Base-by-base conservation (phyloP, 2,797 vertebrate genomes). In the Anas bernieri region DNA sequence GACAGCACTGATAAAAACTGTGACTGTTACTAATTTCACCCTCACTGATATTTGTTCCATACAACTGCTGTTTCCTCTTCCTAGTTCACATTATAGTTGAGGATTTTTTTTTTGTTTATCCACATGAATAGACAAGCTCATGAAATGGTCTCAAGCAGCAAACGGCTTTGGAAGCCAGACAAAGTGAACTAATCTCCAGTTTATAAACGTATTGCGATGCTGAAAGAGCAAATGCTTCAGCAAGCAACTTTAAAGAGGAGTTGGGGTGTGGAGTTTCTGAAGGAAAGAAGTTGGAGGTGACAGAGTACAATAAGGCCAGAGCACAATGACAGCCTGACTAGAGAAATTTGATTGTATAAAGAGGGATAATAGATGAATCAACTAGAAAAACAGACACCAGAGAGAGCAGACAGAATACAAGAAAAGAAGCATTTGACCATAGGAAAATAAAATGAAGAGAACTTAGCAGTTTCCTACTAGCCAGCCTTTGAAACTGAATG, bases 181-280 rank as follows among this genome's bases (percentile, higher is more conserved):
- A 97, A 92, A 97, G 83, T 95, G 84, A 97, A 95, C 93, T 97
- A 92, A 96, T 96, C 94, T 97, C 96, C 83, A 93, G 85, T 97
- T 97, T 97, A 94, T 92, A 93, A 97, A 94, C 3, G 62, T 97
- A 83, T 89, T 90, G 70, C 28, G 33, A 81, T 92, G 62, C 86
- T 96, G 76, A 95, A 96, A 94, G 96, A 96, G 66, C 92, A 88
- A 93, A 95, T 96, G 81, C 78, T 91, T 95, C 95, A 94, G 86
- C 95, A 96, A 81, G 90, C 93, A 92, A 80, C 78, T 96, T 97
- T 96, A 96, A 96, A 92, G 91, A 90, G 78, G 66, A 96, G 86
- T 79, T 70, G 66, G 73, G 81, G 74, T 75, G 86, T 82, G 75
- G 90, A 88, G 74, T 90, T 95, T 92, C 88, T 88, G 79, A 91